Base-by-base conservation (phyloP, 2,113 vertebrate species). In the Pagrus major region DNA sequence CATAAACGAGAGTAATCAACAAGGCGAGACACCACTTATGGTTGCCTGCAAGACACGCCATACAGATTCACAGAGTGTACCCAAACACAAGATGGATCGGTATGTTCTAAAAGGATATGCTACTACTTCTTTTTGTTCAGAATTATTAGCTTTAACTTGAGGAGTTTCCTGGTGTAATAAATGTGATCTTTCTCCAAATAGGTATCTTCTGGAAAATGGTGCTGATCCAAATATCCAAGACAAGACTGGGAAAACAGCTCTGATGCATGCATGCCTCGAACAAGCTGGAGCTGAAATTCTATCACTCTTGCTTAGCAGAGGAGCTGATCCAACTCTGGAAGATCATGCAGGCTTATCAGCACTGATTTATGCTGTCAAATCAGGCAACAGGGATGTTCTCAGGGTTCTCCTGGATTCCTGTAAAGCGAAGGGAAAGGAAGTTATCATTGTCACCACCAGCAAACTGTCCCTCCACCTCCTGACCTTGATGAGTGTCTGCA, bases 191-290 rank as follows among this genome's bases (percentile, higher is more conserved):
- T 63, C 16, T 74, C 15, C 52, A 27, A 9, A 39, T 58, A 94
- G 94, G 84, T 98, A 97, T 87, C 96, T 98, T 20, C 90, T 99
- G 70, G 96, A 99, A 87, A 97, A 95, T 72, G 96, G 95, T 27
- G 98, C 97, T 0, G 97, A 99, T 77, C 97, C 98, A 0, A 98
- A 99, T 90, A 98, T 98, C 66, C 97, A 98, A 84, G 97, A 98
- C 92, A 99, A 97, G 85, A 94, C 90, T 0, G 97, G 97, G 8
- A 97, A 96, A 90, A 97, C 97, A 0, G 97, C 97, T 3, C 58
- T 99, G 89, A 97, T 98, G 96, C 97, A 98, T 0, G 96, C 96
- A 0, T 99, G 97, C 78, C 41, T 96, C 27, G 96, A 95, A 60
- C 94, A 92, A 68, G 95, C 95, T 0, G 97, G 96, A 2, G 83